Evolutionary conservation across 2,888 invertebrate genomes (phyloP).

Genomic region (Philereme vetulata): DNA sequence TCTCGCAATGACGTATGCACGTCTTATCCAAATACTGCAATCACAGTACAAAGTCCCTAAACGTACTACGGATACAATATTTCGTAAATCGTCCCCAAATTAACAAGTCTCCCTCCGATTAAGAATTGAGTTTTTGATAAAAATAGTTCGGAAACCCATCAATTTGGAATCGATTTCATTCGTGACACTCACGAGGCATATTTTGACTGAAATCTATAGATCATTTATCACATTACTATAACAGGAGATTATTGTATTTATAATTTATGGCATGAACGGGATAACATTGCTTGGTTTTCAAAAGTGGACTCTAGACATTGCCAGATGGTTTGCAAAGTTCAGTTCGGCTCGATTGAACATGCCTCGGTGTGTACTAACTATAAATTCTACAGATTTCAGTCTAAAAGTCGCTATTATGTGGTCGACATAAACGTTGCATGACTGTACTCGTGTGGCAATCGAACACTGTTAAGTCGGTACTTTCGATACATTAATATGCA

Average conservation of each 20-base stretch:
- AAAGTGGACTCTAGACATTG: neutral
- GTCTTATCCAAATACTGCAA: slow-evolving; percentile 6
- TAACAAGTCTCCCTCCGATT: slow-evolving; percentile 51
- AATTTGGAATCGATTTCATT: slow-evolving; percentile 35
- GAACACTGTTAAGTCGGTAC: slow-evolving; percentile 23
- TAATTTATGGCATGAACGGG: slow-evolving; percentile 16
- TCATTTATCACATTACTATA: slow-evolving; percentile 6
- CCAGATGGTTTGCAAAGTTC: slow-evolving; percentile 10
- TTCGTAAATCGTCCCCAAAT: slow-evolving; percentile 24
- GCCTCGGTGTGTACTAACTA: neutral
- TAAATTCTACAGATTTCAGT: slow-evolving; percentile 25
- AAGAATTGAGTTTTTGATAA: slow-evolving; percentile 60
- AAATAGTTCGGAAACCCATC: slow-evolving; percentile 52
- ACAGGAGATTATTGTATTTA: slow-evolving; percentile 25
- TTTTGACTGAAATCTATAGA: slow-evolving; percentile 23
- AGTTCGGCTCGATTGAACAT: slow-evolving; percentile 15
- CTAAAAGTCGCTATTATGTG: slow-evolving; percentile 12
- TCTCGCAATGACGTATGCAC: slow-evolving; percentile 21
- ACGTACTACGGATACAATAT: neutral
- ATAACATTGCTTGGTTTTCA: neutral
- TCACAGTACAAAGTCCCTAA: slow-evolving; percentile 7
- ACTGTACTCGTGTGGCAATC: slow-evolving; percentile 13
- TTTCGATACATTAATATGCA: slow-evolving; percentile 14
- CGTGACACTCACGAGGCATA: slow-evolving; percentile 14
- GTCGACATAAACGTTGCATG: slow-evolving; percentile 15